Percentiles rank a stretch among this genome's conserved stretches.
Evolutionary conservation across 2,797 vertebrate genomes (phyloP).

Genomic region (Myoxocephalus aenaeus): DNA sequence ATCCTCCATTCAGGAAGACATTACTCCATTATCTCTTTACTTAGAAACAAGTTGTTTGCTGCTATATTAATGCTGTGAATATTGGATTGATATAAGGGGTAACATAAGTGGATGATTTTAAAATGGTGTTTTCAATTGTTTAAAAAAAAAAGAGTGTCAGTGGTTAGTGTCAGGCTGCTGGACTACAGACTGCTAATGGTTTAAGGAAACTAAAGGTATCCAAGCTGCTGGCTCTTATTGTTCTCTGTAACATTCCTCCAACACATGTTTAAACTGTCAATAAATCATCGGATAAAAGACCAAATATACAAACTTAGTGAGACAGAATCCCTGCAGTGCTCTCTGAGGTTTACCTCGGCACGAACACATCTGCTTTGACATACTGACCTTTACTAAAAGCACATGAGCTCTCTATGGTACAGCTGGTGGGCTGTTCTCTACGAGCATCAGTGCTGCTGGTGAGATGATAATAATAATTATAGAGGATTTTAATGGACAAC

Average conservation of each 20-base stretch:
- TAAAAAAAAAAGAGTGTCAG: too few species aligned
- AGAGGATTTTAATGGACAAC: neutral
- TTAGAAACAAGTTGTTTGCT: too few species aligned
- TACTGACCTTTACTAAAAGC: constrained; percentile 17
- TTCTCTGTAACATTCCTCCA: neutral
- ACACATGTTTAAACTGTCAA: constrained; percentile 6
- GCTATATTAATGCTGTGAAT: too few species aligned
- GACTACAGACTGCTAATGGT: neutral
- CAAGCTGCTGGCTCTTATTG: constrained; percentile 3
- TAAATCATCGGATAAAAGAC: constrained; percentile 29
- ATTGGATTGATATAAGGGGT: too few species aligned
- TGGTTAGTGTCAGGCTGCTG: too few species aligned
- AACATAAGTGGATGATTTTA: too few species aligned
- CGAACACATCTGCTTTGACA: constrained; percentile 13
- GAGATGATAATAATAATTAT: neutral
- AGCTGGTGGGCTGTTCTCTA: neutral
- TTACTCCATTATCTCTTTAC: too few species aligned
- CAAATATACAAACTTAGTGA: constrained; percentile 28
- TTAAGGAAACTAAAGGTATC: neutral
- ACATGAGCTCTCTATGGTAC: neutral
- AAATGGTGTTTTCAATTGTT: too few species aligned
- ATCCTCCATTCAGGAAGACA: too few species aligned
- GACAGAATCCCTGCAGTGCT: constrained; percentile 29
- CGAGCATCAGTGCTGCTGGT: neutral
- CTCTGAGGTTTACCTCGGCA: constrained; percentile 17